These are phyloP conservation scores for Drosophila demipolita DNA, from an alignment of 2,888 invertebrate genomes.

Conservation along the genomic window DNA sequence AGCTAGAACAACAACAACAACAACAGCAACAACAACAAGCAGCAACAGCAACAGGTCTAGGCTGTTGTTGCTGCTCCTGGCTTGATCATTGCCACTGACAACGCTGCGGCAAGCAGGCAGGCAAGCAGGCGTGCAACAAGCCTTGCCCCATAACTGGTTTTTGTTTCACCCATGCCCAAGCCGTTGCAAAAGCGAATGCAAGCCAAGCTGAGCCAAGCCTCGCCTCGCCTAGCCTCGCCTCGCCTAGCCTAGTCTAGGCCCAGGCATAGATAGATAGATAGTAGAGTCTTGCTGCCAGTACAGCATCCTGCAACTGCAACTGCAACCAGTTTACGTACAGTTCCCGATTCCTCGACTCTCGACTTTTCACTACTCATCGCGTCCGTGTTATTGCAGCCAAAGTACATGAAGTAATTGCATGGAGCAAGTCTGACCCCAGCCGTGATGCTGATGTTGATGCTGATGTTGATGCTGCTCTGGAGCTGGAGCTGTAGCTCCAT, in stretches of 20 bases:
- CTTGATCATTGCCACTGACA: slow-evolving; percentile 63
- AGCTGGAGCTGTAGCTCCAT: slow-evolving; percentile 42
- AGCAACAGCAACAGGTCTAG: slow-evolving; percentile 66
- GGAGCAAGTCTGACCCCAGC: slow-evolving; percentile 54
- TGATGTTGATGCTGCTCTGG: slow-evolving; percentile 39
- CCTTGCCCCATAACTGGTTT: slow-evolving; percentile 75
- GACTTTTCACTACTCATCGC: slow-evolving; percentile 53
- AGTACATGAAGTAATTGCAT: slow-evolving; percentile 81
- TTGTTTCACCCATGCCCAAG: slow-evolving; percentile 50
- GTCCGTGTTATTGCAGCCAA: slow-evolving; percentile 74
- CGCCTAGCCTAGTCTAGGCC: slow-evolving; percentile 25
- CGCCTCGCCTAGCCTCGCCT: slow-evolving; percentile 21
- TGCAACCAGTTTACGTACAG: slow-evolving; percentile 78
- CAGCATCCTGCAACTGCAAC: slow-evolving; percentile 49
- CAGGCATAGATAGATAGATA: slow-evolving; percentile 74
- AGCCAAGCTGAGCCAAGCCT: slow-evolving; percentile 26
- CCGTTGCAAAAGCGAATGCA: slow-evolving; percentile 14
- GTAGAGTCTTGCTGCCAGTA: slow-evolving; percentile 45
- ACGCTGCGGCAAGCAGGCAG: slow-evolving; percentile 32
- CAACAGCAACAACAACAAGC: slow-evolving; percentile 27
- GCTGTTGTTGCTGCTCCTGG: slow-evolving; percentile 65
- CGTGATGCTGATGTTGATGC: slow-evolving; percentile 50
- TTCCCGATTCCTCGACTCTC: slow-evolving; percentile 43
- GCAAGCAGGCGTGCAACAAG: slow-evolving; percentile 58
- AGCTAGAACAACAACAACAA: slow-evolving; percentile 27